Conservation (phyloP, 2,113 vertebrate species). For the Bufo gargarizans region DNA sequence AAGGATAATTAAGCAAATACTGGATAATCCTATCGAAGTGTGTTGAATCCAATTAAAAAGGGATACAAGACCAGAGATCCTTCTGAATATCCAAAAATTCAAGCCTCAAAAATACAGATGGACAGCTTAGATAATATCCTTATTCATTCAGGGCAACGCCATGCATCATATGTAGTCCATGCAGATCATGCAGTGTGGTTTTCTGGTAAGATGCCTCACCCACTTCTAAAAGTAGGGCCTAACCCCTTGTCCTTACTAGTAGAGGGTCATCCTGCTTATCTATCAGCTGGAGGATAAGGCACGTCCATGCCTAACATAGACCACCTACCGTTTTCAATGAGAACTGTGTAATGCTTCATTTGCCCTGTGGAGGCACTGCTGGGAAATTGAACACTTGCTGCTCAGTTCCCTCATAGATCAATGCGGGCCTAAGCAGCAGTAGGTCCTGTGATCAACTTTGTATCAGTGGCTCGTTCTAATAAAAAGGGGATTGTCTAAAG, state of each 20-base stretch:
- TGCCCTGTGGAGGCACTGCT: neutral
- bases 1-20: neutral
- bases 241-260: too few species aligned
- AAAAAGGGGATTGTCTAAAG: too few species aligned
- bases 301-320: neutral
- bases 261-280: too few species aligned
- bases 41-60: neutral
- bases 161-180: neutral
- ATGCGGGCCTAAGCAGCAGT: neutral
- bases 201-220: too few species aligned
- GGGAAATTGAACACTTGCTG: neutral
- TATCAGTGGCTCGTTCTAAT: too few species aligned
- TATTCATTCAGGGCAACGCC: too few species aligned
- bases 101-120: too few species aligned
- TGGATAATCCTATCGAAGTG: neutral
- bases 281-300: neutral
- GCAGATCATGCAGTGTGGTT: neutral
- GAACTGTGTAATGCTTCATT: neutral
- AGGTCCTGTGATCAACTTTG: neutral
- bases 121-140: too few species aligned
- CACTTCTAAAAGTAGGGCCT: too few species aligned
- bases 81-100: too few species aligned
- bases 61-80: too few species aligned
- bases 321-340: neutral
- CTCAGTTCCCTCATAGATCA: neutral